Evolutionary conservation across 2,888 invertebrate genomes (phyloP), one percentile per base, ranked within the genome.

Genomic region (Dynastes grantii): DNA sequence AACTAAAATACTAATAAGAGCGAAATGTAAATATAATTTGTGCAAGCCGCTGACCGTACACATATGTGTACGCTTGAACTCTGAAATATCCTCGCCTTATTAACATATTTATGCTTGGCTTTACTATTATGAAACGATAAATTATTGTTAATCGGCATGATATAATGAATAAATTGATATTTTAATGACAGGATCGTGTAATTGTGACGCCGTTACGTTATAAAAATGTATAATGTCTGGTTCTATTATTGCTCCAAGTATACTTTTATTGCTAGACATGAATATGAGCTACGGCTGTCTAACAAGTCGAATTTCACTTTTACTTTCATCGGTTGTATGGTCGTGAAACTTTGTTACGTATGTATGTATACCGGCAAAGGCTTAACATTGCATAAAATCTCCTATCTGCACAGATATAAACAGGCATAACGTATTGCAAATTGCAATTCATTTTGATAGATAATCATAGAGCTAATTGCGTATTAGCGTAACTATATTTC

Each of bases 71-170:
- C 45, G 63, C 49, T 61, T 75, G 61, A 75, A 45, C 45, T 45
- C 73, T 75, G 49, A 45, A 75, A 75, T 73, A 73, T 27, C 61
- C 45, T 61, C 73, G 61, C 73, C 49, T 78, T 71, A 78, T 78
- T 78, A 73, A 64, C 63, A 78, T 71, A 78, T 73, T 64, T 78
- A 71, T 64, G 78, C 51, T 40, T 53, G n/a, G 73, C 29, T 71
- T 78, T 65, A 73, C 73, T 63, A 78, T 78, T 78, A 78, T 78
- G 78, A 63, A 71, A 78, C 64, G 22, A 78, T 78, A 78, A 78
- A 78, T 78, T 78, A 73, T 70, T 51, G 51, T 64, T 73, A 78
- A 78, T 78, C 51, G 78, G 51, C n/a, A 32, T 61, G 63, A 65
- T 65, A 73, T 78, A 78, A 71, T 77, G 71, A 70, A 55, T 53